Conservation (phyloP, 2,113 vertebrate genomes). For the Paramisgurnus dabryanus region DNA sequence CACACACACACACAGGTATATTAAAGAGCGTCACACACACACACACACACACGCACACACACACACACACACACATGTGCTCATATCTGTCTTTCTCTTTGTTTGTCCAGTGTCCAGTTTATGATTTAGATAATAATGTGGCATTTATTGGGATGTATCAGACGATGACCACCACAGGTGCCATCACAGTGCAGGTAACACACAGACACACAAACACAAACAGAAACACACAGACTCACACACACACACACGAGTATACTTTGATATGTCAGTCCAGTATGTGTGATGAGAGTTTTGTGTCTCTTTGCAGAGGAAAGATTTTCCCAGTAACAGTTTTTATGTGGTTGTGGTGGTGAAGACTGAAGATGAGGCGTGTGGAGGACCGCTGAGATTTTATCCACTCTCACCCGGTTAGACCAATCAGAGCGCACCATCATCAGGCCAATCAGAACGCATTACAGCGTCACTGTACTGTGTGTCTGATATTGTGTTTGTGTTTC, state of each 20-base stretch:
- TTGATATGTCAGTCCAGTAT: not conserved
- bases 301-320: constrained; percentile 86
- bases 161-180: constrained; percentile 96
- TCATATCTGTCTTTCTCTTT: not conserved
- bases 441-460: not conserved
- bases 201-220: not conserved
- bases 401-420: constrained; percentile 65
- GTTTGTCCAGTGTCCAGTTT: constrained; percentile 87
- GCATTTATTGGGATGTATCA: constrained; percentile 98
- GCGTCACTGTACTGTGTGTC: not conserved
- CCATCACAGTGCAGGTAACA: constrained; percentile 95
- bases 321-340: constrained; percentile 93
- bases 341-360: constrained; percentile 98
- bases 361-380: constrained; percentile 91
- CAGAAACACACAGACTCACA: not conserved
- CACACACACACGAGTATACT: not conserved
- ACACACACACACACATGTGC: not conserved
- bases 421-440: not conserved
- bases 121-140: constrained; percentile 97
- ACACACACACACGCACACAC: not conserved
- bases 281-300: not conserved
- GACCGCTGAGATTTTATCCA: constrained; percentile 87
- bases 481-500: constrained; percentile 40
- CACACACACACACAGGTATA: constrained; percentile 1
- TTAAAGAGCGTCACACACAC: not conserved